phyloP scores from a whole-genome alignment of 2,888 invertebrate species.

The Philhelius pedissequus region DNA sequence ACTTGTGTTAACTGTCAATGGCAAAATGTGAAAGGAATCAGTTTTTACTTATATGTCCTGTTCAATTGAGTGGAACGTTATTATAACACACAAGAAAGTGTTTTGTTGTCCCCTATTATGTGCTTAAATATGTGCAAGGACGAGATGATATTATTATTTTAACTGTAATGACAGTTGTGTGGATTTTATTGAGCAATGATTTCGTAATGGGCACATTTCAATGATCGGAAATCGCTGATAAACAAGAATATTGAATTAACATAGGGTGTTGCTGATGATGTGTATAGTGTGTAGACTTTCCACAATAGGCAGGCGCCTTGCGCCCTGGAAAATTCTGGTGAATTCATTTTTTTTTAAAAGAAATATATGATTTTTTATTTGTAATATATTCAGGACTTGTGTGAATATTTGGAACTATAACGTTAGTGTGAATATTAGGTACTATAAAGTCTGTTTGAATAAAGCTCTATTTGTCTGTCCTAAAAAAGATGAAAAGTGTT shows the following conservation, averaged over 20 bases:
- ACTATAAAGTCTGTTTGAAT: too few species aligned
- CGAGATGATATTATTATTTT: conserved; percentile 17
- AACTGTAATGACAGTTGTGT: conserved; percentile 24
- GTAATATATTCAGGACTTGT: too few species aligned
- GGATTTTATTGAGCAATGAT: conserved; percentile 48
- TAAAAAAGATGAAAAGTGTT: too few species aligned
- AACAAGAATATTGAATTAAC: conserved; percentile 33
- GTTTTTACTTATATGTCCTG: neutral
- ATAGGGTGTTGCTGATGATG: neutral
- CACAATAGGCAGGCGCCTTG: too few species aligned
- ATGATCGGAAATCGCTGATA: conserved; percentile 33
- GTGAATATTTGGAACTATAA: too few species aligned
- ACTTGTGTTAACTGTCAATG: neutral
- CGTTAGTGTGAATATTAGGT: too few species aligned
- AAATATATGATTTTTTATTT: too few species aligned
- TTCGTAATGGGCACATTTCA: conserved; percentile 34
- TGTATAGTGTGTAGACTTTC: neutral
- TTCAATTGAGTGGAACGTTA: conserved; percentile 38
- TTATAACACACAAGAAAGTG: neutral
- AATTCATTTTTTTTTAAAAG: too few species aligned
- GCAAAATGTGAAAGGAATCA: neutral
- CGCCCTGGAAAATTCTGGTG: neutral
- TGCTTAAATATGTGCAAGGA: too few species aligned
- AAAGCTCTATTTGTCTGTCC: too few species aligned
- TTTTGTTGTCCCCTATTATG: neutral